Conservation (phyloP, 2,797 vertebrate genomes). For the Kryptopterus vitreolus region DNA sequence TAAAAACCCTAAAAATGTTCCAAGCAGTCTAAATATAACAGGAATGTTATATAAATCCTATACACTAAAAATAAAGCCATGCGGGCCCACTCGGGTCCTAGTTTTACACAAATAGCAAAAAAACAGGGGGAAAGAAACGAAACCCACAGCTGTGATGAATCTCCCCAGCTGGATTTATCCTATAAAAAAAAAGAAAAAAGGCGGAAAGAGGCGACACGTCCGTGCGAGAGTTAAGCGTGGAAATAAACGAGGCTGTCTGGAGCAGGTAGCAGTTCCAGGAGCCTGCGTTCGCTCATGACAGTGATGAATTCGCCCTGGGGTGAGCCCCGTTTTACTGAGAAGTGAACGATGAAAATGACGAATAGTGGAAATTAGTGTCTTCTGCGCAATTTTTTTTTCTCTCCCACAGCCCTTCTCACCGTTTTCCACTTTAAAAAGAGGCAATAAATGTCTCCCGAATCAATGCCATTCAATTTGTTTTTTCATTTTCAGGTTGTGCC, state of each 20-base stretch:
- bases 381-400: constrained; percentile 13
- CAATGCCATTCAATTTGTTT: no score
- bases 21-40: background rate
- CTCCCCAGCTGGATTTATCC: background rate
- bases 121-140: background rate
- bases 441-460: no score
- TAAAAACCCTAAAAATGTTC: background rate
- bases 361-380: constrained; percentile 37
- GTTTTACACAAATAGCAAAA: background rate
- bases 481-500: no score
- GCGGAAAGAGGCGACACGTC: background rate
- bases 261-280: constrained; percentile 8
- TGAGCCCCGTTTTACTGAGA: constrained; percentile 41
- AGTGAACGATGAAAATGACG: constrained; percentile 42
- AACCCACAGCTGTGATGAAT: background rate
- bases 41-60: background rate
- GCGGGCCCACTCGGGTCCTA: background rate
- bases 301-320: constrained; percentile 38
- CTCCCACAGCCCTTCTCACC: constrained; percentile 24
- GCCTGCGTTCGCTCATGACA: background rate
- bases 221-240: background rate
- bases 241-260: constrained; percentile 24
- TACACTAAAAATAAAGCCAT: background rate
- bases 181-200: no score
- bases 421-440: background rate